Evolutionary conservation across 1,140 invertebrate genomes (phyloP), one percentile per base, ranked within the genome.

Genomic region (Saxidomus purpurata): DNA sequence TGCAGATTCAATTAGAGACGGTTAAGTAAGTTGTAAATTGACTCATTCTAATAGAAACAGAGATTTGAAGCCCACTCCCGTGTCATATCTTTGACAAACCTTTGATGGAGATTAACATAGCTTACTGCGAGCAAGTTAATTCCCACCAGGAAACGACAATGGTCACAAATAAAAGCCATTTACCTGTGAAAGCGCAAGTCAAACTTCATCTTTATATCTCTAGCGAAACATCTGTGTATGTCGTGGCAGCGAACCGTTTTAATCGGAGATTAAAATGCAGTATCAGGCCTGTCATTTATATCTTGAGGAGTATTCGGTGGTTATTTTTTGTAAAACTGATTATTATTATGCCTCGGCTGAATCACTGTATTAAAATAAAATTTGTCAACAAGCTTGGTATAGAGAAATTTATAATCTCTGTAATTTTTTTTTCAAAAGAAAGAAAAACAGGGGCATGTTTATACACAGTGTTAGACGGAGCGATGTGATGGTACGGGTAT

Each of bases 111-210:
- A 71, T 71, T 71, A 71, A 6, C 15, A n/a, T 38, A 38, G 67
- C 67, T 71, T 71, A 71, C 67, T 71, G 67, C 34, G 67, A 36
- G 17, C 34, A 71, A 71, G 67, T 71, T 71, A 71, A 71, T 71
- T 71, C 67, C 67, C 67, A 40, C 67, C 36, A 71, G 67, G 34
- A 28, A 11, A 71, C 67, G 38, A 79, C 74, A 79, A 79, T 28
- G 19, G 49, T 19, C 15, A 36, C 74, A 34, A 76, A 79, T 79
- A 22, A 79, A 79, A 79, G 40, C 1, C 25, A 55, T 79, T 79
- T 79, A 49, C 47, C 40, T 79, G 74, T 79, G 74, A 79, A 79
- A 79, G 74, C 40, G n/a, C 40, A 47, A 79, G 49, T 79, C 74
- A 55, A 49, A 34, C 40, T 28, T 47, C 67, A 79, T 79, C 49